Evolutionary conservation across 2,797 vertebrate genomes (phyloP).

Genomic region (Lithobates pipiens): DNA sequence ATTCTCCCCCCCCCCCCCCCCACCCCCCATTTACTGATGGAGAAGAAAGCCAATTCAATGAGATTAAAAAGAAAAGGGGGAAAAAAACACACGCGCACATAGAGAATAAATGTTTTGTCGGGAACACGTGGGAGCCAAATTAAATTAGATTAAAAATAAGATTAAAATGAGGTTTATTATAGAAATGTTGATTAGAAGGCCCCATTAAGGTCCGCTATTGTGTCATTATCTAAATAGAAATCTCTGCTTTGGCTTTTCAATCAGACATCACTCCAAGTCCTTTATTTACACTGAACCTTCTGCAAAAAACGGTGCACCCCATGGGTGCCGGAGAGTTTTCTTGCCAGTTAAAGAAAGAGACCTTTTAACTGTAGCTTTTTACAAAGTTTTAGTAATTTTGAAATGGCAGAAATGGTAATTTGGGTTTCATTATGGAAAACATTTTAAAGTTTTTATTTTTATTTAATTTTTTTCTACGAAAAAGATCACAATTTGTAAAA

Average conservation of each 20-base stretch:
- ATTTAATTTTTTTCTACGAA: no score
- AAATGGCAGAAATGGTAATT: no score
- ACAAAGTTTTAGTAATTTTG: no score
- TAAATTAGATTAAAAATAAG: constrained; percentile 60
- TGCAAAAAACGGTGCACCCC: neutral
- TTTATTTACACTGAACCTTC: constrained; percentile 42
- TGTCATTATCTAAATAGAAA: constrained; percentile 61
- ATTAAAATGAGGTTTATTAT: constrained; percentile 60
- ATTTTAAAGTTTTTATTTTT: no score
- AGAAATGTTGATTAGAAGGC: constrained; percentile 51
- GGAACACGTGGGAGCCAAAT: constrained; percentile 49
- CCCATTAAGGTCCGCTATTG: constrained; percentile 52
- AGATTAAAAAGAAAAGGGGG: constrained; percentile 30
- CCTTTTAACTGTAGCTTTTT: no score
- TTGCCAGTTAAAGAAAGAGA: neutral
- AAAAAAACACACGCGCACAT: neutral
- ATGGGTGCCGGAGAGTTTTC: neutral
- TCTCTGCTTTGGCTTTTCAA: constrained; percentile 52
- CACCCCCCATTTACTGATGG: neutral
- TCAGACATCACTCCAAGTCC: constrained; percentile 37
- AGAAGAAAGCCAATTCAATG: constrained; percentile 16
- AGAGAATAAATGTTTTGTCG: constrained; percentile 25
- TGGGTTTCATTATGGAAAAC: no score
- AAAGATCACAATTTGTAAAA: no score
- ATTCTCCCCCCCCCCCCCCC: neutral